Conservation (phyloP, 2,797 vertebrate genomes). For the Poecilia gillii region DNA sequence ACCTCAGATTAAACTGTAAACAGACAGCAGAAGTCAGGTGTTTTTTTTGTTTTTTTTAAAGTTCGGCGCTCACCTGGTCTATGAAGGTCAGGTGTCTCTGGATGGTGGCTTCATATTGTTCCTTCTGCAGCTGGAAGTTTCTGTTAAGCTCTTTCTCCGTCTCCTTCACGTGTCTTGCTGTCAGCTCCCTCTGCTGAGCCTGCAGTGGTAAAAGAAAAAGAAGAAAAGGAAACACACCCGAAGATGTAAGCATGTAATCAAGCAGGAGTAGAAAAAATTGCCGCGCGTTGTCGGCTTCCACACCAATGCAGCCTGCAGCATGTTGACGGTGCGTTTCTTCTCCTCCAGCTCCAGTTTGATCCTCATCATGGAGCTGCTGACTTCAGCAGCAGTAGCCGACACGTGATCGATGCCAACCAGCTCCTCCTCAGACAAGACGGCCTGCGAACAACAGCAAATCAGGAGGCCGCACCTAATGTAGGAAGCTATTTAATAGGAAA, state of each 20-base stretch:
- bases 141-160: conserved; percentile 87
- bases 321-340: conserved; percentile 85
- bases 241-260: neutral
- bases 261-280: neutral
- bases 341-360: conserved; percentile 92
- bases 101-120: conserved; percentile 93
- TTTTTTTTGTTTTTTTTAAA: neutral
- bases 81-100: conserved; percentile 94
- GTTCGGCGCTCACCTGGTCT: conserved; percentile 84
- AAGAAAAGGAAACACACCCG: neutral
- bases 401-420: conserved; percentile 80
- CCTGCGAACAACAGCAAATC: conserved; percentile 60
- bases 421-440: conserved; percentile 84
- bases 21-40: neutral
- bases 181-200: conserved; percentile 93
- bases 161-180: conserved; percentile 84
- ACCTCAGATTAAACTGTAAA: neutral
- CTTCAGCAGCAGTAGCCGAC: conserved; percentile 85
- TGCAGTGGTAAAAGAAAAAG: conserved; percentile 46
- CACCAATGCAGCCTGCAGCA: conserved; percentile 93
- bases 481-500: neutral
- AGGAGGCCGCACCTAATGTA: neutral
- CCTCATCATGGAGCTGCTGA: conserved; percentile 85
- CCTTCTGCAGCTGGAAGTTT: conserved; percentile 88
- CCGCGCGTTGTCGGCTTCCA: neutral